Evolutionary conservation across 2,888 invertebrate genomes (phyloP).

Genomic region (Cremastobaeus sp.): DNA sequence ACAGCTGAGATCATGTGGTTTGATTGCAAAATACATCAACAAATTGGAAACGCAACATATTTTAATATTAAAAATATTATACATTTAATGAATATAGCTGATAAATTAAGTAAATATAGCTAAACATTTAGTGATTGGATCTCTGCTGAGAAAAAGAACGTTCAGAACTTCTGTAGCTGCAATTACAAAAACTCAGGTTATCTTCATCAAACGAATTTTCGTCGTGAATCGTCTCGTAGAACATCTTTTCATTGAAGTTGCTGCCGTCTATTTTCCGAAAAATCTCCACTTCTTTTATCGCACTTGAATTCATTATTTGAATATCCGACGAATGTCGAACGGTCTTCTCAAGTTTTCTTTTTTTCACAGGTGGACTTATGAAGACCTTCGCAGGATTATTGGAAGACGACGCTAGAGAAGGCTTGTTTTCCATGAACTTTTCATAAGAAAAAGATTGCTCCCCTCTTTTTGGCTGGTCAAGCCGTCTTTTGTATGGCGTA

Average conservation of each 20-base stretch:
- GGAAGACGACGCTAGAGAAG: background rate
- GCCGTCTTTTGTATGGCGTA: too few species aligned
- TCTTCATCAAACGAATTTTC: background rate
- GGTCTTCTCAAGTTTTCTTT: slow-evolving; percentile 38
- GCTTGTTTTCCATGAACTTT: background rate
- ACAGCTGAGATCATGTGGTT: too few species aligned
- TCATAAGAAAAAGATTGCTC: background rate
- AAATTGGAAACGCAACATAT: too few species aligned
- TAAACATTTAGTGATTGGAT: background rate
- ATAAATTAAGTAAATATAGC: too few species aligned
- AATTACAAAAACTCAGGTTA: slow-evolving; percentile 30
- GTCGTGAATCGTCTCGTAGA: slow-evolving; percentile 38
- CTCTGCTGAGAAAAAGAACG: background rate
- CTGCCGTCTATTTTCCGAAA: slow-evolving; percentile 66
- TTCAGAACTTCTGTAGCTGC: slow-evolving; percentile 29
- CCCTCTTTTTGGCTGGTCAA: too few species aligned
- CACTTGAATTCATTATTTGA: slow-evolving; percentile 39
- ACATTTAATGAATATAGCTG: too few species aligned
- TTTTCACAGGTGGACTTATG: slow-evolving; percentile 41
- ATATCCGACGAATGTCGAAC: slow-evolving; percentile 30
- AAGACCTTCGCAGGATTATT: background rate
- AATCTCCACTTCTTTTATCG: slow-evolving; percentile 64
- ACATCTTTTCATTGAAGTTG: slow-evolving; percentile 63
- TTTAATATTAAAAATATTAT: too few species aligned
- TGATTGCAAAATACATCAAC: too few species aligned